A percentile compares a stretch with the other conserved stretches of the same genome.
phyloP scores from a whole-genome alignment of 1,140 invertebrate species.

The Danaus melanippus region DNA sequence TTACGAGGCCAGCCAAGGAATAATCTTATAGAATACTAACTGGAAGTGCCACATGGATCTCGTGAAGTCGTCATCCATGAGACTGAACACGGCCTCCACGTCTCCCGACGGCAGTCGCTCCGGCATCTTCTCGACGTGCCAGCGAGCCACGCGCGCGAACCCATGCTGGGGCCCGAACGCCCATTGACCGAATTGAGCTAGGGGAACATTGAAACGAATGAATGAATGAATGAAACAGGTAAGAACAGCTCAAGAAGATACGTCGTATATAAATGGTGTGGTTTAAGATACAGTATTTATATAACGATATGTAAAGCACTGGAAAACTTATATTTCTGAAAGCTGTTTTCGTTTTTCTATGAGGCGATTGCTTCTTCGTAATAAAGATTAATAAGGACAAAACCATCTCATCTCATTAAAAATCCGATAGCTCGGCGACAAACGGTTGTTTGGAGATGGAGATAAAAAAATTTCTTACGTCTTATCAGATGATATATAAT shows the following conservation, averaged over 20 bases:
- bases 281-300: too few species aligned
- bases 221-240: constrained; percentile 18
- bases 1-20: neutral
- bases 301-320: too few species aligned
- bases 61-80: constrained; percentile 94
- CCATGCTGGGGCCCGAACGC: constrained; percentile 94
- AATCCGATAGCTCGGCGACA: too few species aligned
- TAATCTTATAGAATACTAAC: constrained; percentile 62
- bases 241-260: neutral
- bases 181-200: constrained; percentile 96
- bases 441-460: too few species aligned
- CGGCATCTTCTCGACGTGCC: constrained; percentile 91
- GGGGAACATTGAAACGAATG: constrained; percentile 20
- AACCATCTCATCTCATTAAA: too few species aligned
- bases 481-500: too few species aligned
- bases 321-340: too few species aligned
- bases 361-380: too few species aligned
- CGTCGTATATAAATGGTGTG: too few species aligned
- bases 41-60: constrained; percentile 95
- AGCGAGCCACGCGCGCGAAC: constrained; percentile 91
- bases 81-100: constrained; percentile 91
- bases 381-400: too few species aligned
- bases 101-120: constrained; percentile 89
- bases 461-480: too few species aligned
- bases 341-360: too few species aligned